Base-by-base conservation (phyloP, 2,888 invertebrate species). In the Megamerina dolium region DNA sequence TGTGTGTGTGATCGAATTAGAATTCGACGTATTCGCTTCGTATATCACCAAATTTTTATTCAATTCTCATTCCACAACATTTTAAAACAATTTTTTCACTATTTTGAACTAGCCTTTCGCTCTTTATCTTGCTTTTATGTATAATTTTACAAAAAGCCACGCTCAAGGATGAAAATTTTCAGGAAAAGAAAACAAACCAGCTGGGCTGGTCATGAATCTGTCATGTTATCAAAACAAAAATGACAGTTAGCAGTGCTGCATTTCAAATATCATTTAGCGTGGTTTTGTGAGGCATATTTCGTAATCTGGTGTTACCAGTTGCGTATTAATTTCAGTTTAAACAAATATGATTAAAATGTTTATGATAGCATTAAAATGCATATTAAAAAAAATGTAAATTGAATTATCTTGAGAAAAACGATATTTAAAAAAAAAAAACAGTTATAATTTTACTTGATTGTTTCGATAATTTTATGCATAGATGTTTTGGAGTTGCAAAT, bases 171-270 rank as follows among this genome's bases (percentile, higher is more conserved):
- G 43, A 45, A 49, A 46, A 47, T 55, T 57, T 58, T 56, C 55
- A 55, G 56, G 56, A 57, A 56, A 57, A 57, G 57, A 57, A 57
- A 57, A 57, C 57, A 57, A 57, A 57, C 53, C 56, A 55, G 54
- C 55, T 55, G 55, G 56, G 54, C 49, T 55, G 53, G 54, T 47
- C 52, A 47, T 42, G 51, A 50, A 51, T n/a, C n/a, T 58, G 59
- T 63, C 64, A 63, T 62, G 61, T 58, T 65, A 65, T 65, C 65
- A 64, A 63, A 64, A 64, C 64, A 64, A 65, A 57, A 64, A 57
- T 61, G 60, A 58, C 61, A 51, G 37, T 47, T 47, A 29, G 21
- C 44, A 56, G 49, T 26, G 54, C 45, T 53, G 53, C 37, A 40
- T 46, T 44, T 37, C 1, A 3, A 10, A 41, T 33, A 35, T 39